Percentiles rank a stretch among this genome's conserved stretches.
phyloP scores from a whole-genome alignment of 2,888 invertebrate species.

The Leptopilina myrica region DNA sequence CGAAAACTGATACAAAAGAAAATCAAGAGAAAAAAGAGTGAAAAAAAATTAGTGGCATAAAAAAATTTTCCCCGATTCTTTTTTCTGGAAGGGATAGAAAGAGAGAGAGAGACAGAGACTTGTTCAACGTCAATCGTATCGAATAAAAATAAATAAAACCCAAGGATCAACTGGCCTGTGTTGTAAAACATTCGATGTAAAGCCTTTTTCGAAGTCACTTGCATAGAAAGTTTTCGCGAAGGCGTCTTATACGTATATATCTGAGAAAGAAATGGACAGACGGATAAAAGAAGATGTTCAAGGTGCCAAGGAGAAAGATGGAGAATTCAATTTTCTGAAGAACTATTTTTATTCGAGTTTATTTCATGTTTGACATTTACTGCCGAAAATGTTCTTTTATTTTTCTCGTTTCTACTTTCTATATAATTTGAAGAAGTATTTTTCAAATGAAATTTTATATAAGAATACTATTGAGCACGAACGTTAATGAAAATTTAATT shows the following conservation, averaged over 20 bases:
- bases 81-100: background rate
- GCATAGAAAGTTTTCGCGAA: conserved; percentile 3
- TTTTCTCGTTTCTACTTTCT: background rate
- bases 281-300: conserved; percentile 2
- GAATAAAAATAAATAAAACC: conserved; percentile 25
- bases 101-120: conserved; percentile 25
- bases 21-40: background rate
- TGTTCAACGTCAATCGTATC: conserved; percentile 28
- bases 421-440: background rate
- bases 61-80: no score
- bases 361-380: conserved; percentile 37
- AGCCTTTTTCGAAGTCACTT: conserved; percentile 28
- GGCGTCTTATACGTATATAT: no score
- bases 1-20: conserved; percentile 54
- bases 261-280: background rate
- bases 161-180: conserved; percentile 29
- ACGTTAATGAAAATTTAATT: no score
- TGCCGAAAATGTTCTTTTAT: conserved; percentile 6
- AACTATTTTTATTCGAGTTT: conserved; percentile 27
- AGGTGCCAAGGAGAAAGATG: conserved; percentile 1
- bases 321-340: conserved; percentile 7
- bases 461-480: no score
- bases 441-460: no score
- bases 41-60: no score
- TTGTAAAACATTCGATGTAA: conserved; percentile 41